Conservation (phyloP, 2,888 invertebrate genomes). For the Electrophaes corylata region DNA sequence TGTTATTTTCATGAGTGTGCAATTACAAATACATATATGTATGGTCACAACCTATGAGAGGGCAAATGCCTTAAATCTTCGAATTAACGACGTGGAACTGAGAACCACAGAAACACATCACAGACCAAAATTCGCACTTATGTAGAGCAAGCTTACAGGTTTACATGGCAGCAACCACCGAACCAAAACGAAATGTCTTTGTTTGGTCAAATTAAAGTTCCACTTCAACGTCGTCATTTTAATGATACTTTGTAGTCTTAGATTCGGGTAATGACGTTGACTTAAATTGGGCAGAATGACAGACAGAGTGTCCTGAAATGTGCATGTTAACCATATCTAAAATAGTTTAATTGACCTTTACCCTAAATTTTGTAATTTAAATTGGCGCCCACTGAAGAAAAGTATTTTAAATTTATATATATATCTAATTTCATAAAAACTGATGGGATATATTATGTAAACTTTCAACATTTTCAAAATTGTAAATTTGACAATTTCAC, state of each 20-base stretch:
- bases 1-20: no score
- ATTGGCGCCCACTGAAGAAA: no score
- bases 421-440: no score
- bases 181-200: conserved; percentile 56
- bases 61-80: conserved; percentile 65
- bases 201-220: conserved; percentile 47
- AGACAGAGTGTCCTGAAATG: neutral
- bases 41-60: conserved; percentile 47
- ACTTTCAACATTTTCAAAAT: no score
- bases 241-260: conserved; percentile 37
- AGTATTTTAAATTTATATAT: no score
- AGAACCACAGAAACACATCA: conserved; percentile 44
- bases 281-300: conserved; percentile 9
- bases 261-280: conserved; percentile 37
- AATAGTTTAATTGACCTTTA: no score
- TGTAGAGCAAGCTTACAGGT: conserved; percentile 43
- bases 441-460: no score
- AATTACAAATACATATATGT: no score
- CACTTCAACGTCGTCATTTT: conserved; percentile 43
- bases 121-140: conserved; percentile 61
- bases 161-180: conserved; percentile 52
- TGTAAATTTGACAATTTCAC: no score
- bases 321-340: neutral
- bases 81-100: conserved; percentile 72
- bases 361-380: no score